phyloP scores from a whole-genome alignment of 1,140 invertebrate genomes.

The Pseudoatta argentina region DNA sequence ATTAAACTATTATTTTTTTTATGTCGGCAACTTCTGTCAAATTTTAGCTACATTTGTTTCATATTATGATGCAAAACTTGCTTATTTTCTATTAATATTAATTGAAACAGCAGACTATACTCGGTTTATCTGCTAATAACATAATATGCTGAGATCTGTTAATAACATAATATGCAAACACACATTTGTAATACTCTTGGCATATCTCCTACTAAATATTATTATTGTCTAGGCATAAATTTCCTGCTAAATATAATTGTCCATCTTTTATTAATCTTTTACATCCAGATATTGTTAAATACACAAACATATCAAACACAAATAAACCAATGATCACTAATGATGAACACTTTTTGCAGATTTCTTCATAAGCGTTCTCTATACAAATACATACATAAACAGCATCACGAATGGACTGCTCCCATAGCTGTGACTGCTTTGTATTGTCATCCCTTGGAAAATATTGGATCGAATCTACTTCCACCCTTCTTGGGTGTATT shows the following conservation, averaged over 20 bases:
- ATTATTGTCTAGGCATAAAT: not conserved
- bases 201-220: no score
- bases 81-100: no score
- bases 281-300: no score
- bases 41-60: no score
- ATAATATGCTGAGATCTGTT: no score
- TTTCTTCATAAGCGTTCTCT: constrained; percentile 91
- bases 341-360: constrained; percentile 83
- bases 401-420: constrained; percentile 95
- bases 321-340: not conserved
- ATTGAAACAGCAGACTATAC: no score
- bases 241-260: not conserved
- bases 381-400: constrained; percentile 95
- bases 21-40: no score
- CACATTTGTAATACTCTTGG: no score
- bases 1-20: no score
- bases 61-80: no score
- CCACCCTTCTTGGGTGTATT: constrained; percentile 94
- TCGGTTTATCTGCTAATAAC: no score
- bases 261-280: not conserved
- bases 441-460: constrained; percentile 96
- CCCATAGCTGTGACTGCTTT: constrained; percentile 93
- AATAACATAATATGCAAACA: no score
- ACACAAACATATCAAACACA: not conserved
- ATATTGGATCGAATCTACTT: constrained; percentile 93